Evolutionary conservation across 2,888 invertebrate species (phyloP).

Genomic region (Hydroisotoma schaefferi): DNA sequence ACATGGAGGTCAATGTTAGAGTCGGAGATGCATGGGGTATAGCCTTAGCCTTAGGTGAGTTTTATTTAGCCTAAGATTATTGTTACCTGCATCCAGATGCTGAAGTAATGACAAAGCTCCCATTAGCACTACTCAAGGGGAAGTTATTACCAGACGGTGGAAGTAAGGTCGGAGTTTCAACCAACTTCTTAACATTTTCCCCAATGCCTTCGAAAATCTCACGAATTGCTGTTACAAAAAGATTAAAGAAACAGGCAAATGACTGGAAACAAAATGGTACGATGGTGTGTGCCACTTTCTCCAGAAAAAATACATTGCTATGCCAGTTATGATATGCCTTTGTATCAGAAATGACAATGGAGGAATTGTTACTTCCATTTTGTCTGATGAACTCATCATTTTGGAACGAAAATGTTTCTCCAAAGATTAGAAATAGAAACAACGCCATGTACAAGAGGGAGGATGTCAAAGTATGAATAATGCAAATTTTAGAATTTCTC

Average conservation of each 20-base stretch:
- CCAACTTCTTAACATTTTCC: neutral
- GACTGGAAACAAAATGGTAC: neutral
- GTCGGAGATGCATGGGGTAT: too few relatives aligned
- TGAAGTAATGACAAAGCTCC: too few relatives aligned
- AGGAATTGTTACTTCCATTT: neutral
- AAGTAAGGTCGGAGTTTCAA: too few relatives aligned
- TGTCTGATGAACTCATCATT: neutral
- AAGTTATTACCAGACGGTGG: too few relatives aligned
- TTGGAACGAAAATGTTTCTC: neutral
- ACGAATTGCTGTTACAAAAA: neutral
- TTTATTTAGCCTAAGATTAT: too few relatives aligned
- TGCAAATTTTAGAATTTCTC: neutral
- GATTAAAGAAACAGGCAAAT: neutral
- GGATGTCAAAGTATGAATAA: neutral
- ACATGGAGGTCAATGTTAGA: too few relatives aligned
- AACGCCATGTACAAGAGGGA: neutral
- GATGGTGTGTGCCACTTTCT: neutral
- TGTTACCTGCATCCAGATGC: too few relatives aligned
- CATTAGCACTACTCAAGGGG: too few relatives aligned
- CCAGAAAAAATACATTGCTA: neutral
- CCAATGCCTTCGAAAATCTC: neutral
- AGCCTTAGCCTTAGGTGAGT: too few relatives aligned
- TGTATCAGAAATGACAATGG: neutral
- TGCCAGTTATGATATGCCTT: neutral
- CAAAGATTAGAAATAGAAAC: neutral